Evolutionary conservation across 2,113 vertebrate genomes (phyloP).

Genomic region (Brachypteracias leptosomus): DNA sequence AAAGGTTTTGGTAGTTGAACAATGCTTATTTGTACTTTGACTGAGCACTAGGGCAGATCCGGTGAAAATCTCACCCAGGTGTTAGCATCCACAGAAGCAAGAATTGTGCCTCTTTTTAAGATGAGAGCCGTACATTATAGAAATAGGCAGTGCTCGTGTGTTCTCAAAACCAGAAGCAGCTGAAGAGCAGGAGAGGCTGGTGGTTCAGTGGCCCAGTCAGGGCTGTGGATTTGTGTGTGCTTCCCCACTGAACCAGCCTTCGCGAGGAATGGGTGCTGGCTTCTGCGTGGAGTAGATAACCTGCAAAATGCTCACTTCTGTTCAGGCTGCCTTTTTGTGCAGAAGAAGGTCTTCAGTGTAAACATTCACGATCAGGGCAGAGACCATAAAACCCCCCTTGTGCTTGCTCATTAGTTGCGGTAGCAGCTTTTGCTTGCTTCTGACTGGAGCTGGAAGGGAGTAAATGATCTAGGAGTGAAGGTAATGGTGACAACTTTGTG

Average conservation of each 20-base stretch:
- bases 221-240: background rate
- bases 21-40: background rate
- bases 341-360: background rate
- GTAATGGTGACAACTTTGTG: background rate
- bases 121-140: background rate
- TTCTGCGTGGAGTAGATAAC: background rate
- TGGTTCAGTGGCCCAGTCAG: background rate
- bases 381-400: background rate
- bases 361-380: background rate
- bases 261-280: accelerated
- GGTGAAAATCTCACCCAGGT: background rate
- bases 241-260: background rate
- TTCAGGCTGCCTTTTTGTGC: background rate
- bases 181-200: background rate
- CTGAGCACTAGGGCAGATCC: background rate
- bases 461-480: background rate
- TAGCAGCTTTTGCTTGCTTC: background rate
- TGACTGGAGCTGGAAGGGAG: background rate
- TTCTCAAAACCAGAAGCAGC: background rate
- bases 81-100: background rate
- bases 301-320: background rate
- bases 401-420: background rate
- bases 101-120: background rate
- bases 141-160: accelerated
- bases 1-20: background rate